Base-by-base conservation (phyloP, 2,888 invertebrate genomes). In the Blera fallax region DNA sequence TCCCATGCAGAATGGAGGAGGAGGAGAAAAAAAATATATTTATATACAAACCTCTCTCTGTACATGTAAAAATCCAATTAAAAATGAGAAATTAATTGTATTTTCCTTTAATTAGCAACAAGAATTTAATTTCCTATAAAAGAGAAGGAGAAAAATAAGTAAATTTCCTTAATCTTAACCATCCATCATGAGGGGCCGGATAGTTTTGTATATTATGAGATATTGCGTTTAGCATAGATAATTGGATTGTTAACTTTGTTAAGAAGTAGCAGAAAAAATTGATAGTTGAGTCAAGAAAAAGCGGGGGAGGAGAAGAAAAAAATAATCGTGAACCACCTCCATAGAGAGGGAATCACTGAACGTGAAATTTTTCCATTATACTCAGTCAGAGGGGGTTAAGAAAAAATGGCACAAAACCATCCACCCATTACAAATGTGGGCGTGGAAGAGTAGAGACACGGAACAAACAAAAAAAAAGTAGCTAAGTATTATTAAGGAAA, bases 71-170 rank as follows among this genome's bases (percentile, higher is more conserved):
- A 60, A 77, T 70, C 27, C 64, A 79, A 79, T 65, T 73, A 56
- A 62, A 79, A 79, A 58, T 11, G 11, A 10, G 45, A 72, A 79
- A 72, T 64, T 72, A 32, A 64, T 65, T 79, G 64, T 14, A 64
- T 37, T 37, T 65, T 50, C 34, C 37, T 50, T 74, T 50, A 73
- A 72, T 80, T 73, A 64, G 64, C 48, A 48, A 4, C 45, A 48
- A 52, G 45, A 54, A 52, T 52, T 60, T 2, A 69, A 16, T 70
- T 72, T 37, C 14, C 21, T 54, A 37, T 5, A 48, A 48, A 18
- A 32, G 8, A n/a, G n/a, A n/a, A n/a, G n/a, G n/a, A n/a, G n/a
- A n/a, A n/a, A n/a, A n/a, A 24, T 4, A 24, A 24, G 4, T 24
- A 3, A 24, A 3, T 24, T 24, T 24, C 16, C 11, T 43, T 14